These are phyloP conservation scores for Condylura cristata DNA, from an alignment of 2,113 vertebrate genomes.

Conservation along the genomic window DNA sequence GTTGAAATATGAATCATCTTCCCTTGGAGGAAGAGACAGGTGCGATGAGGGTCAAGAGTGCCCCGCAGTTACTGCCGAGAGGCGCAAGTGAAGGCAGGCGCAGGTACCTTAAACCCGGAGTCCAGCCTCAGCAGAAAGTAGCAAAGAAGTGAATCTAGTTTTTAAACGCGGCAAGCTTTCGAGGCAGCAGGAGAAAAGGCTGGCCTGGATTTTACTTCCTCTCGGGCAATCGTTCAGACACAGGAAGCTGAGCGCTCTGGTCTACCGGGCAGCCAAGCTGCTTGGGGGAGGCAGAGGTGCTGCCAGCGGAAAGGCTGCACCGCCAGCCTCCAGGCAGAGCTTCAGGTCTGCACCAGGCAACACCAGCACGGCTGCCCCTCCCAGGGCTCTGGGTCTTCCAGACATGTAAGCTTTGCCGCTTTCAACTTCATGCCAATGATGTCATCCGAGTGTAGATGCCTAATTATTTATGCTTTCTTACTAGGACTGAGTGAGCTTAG, in stretches of 20 bases:
- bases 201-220: neutral
- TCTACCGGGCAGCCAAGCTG: neutral
- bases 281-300: neutral
- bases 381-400: neutral
- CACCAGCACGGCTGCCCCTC: neutral
- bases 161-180: conserved; percentile 23
- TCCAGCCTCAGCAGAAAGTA: conserved; percentile 10
- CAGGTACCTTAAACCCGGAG: neutral
- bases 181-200: neutral
- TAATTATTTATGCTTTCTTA: conserved; percentile 53
- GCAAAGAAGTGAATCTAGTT: conserved; percentile 15
- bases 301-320: neutral
- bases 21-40: neutral
- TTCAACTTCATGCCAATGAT: conserved; percentile 26
- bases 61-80: neutral
- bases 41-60: neutral
- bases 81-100: neutral
- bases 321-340: neutral
- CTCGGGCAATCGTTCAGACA: neutral
- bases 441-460: conserved; percentile 23
- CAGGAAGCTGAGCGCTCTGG: neutral
- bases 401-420: neutral
- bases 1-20: neutral
- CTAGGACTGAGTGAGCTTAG: conserved; percentile 11
- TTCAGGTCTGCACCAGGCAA: neutral